These are phyloP conservation scores for Psophia crepitans DNA, from an alignment of 2,113 vertebrate genomes.

Conservation along the genomic window DNA sequence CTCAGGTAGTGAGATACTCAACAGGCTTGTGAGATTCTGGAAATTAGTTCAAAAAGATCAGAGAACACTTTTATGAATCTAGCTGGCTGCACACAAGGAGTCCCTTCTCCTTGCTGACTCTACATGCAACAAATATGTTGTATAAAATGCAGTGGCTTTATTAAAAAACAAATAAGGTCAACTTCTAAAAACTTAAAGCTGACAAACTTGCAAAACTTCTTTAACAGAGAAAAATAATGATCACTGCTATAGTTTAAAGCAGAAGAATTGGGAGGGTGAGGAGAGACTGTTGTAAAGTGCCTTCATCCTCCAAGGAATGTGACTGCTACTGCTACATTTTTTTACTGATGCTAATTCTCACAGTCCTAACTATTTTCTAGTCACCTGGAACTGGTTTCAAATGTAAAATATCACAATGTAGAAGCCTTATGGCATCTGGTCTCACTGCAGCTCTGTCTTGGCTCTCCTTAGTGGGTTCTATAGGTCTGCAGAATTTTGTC, in stretches of 20 bases:
- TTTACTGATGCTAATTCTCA: neutral
- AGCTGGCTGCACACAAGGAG: neutral
- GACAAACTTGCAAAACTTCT: neutral
- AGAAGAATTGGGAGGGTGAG: neutral
- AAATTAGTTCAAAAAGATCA: neutral
- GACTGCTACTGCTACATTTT: neutral
- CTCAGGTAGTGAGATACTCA: neutral
- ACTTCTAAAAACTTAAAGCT: conserved; percentile 12
- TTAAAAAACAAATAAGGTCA: neutral
- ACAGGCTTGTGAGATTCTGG: neutral
- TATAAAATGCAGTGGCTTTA: neutral
- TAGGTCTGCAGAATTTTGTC: neutral
- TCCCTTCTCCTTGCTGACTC: neutral
- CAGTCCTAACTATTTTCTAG: neutral
- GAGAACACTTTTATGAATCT: neutral
- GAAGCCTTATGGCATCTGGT: neutral
- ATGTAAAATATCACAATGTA: neutral
- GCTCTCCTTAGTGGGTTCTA: neutral
- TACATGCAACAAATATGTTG: fast-evolving
- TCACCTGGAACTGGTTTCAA: neutral
- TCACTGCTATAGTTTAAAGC: conserved; percentile 12
- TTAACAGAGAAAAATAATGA: neutral
- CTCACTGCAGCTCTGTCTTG: neutral
- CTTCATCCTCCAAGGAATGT: neutral
- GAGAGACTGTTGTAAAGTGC: neutral